Evolutionary conservation across 2,797 vertebrate species (phyloP), one percentile per base, ranked within the genome.

Genomic region (Rhyacichthys aspro): DNA sequence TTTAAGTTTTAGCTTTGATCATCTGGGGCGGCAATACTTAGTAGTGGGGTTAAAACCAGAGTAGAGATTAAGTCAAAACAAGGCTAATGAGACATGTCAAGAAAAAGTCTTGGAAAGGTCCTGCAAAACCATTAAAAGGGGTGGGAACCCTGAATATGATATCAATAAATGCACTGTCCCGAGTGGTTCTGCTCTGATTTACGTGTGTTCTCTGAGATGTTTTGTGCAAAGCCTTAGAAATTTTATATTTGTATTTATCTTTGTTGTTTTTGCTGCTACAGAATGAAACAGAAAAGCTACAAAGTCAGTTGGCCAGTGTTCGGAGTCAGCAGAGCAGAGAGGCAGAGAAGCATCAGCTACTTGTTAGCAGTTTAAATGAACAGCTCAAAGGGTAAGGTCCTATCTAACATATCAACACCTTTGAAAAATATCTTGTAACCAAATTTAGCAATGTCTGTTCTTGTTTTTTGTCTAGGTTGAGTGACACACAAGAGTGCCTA

Each of bases 361-460:
- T 95, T 37, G 81, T 96, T 18, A 89, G 85, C 55, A 89, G 86
- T 59, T 87, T 97, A 55, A 96, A 93, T 23, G 91, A 96, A 10
- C 94, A 96, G 72, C 92, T 97, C 14, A 94, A 89, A 89, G 93
- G 95, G 95, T 96, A 83, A 85, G 72, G n/a, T n/a, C 8, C n/a
- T 43, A 7, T 15, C 41, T 28, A 28, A 28, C 4, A 28, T 28
- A 28, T 6, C 23, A 28, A 3, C 2, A 2, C 7, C 23, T n/a
- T n/a, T 28, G 23, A 28, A 28, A 28, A 28, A 28, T 28, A 28
- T 28, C 4, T 28, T 28, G 4, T 28, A 28, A 5, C 3, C 23
- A 28, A 28, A 28, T 28, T 28, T 28, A 28, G 7, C 9, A 38
- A 38, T 18, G 0, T 28, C 12, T 41, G 37, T 1, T 8, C 1